A percentile compares a stretch with the other conserved stretches of the same genome.
Conservation (phyloP, 2,113 vertebrate species). For the Anthoscopus minutus region DNA sequence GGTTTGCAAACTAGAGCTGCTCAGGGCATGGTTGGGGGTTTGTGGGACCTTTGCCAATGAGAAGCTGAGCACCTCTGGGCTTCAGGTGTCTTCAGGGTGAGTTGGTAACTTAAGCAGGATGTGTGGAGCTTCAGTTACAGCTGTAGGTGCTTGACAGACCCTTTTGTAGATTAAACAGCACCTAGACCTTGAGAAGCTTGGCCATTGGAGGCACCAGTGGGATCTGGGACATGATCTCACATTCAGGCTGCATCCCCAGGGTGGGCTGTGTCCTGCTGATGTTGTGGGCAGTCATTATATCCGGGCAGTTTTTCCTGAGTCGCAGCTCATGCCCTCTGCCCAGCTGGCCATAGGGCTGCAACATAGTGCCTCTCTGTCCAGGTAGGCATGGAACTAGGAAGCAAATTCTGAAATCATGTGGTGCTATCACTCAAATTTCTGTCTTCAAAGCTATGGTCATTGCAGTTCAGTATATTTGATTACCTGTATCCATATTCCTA, state of each 20-base stretch:
- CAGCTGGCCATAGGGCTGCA: not conserved
- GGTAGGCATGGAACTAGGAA: not conserved
- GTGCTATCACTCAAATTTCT: not conserved
- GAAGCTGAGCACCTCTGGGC: not conserved
- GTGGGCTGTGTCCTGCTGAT: not conserved
- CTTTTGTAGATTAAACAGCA: not conserved
- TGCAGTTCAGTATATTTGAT: not conserved
- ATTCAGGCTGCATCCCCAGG: fast-evolving
- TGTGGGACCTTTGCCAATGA: not conserved
- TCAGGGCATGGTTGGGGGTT: fast-evolving
- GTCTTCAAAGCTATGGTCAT: not conserved
- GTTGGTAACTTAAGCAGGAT: not conserved
- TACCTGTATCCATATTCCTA: not conserved
- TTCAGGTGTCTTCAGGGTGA: not conserved
- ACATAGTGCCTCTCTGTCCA: not conserved
- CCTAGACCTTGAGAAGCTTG: not conserved
- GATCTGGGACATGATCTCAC: not conserved
- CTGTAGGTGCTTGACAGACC: not conserved
- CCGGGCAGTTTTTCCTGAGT: not conserved
- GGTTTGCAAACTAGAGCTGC: not conserved
- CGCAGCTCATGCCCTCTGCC: not conserved
- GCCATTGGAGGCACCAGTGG: not conserved
- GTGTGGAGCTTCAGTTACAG: not conserved
- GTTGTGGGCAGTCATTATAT: not conserved
- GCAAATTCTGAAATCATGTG: fast-evolving